Evolutionary conservation across 2,797 vertebrate species (phyloP).

Genomic region (Limnodromus scolopaceus): DNA sequence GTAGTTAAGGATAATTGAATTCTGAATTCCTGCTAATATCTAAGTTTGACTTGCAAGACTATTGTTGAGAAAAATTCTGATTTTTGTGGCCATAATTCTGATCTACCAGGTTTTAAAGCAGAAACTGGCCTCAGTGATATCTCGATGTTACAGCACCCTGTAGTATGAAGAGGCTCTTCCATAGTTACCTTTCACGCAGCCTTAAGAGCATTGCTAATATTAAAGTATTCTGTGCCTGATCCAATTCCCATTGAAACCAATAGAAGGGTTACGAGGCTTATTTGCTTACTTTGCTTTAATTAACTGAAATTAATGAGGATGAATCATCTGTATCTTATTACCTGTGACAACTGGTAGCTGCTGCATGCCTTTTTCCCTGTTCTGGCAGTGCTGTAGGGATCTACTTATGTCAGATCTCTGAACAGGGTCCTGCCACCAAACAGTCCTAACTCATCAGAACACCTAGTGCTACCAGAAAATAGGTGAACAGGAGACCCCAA

Average conservation of each 20-base stretch:
- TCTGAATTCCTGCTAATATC: background rate
- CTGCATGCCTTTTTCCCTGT: background rate
- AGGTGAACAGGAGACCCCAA: background rate
- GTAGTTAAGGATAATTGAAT: background rate
- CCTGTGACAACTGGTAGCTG: background rate
- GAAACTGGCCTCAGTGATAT: background rate
- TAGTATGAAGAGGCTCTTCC: background rate
- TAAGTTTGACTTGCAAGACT: background rate
- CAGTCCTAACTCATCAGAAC: too few species aligned
- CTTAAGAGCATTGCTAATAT: background rate
- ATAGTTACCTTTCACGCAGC: background rate
- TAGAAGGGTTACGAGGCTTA: background rate
- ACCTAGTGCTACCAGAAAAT: background rate
- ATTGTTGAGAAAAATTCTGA: background rate
- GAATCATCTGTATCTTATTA: background rate
- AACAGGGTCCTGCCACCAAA: background rate
- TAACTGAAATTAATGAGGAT: background rate
- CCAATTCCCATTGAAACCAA: background rate
- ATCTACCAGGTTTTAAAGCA: background rate
- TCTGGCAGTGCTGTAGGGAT: background rate
- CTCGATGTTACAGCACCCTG: fast-evolving
- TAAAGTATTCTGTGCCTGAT: background rate
- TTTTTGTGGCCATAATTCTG: background rate
- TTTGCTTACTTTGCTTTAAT: background rate
- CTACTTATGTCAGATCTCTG: background rate